Conservation (phyloP, 2,888 invertebrate species). For the Chironomus riparius region DNA sequence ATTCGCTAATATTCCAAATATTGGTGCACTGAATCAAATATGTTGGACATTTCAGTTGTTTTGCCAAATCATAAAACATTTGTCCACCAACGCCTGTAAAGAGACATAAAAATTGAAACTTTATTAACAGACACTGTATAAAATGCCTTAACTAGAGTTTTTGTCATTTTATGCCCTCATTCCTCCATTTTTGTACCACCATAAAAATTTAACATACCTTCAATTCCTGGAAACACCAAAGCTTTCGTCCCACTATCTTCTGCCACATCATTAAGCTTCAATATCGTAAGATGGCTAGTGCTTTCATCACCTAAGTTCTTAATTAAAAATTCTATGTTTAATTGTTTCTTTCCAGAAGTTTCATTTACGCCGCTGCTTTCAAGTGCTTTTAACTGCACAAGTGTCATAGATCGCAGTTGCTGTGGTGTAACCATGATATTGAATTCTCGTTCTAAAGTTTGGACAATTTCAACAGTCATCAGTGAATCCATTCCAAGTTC, state of each 20-base stretch:
- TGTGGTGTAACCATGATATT: background rate
- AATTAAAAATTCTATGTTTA: slow-evolving; percentile 47
- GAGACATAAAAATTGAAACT: no score
- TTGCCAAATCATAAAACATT: background rate
- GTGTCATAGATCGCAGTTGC: slow-evolving; percentile 55
- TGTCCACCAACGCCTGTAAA: background rate
- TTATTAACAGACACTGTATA: no score
- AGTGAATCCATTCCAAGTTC: slow-evolving; percentile 12
- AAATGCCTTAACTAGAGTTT: no score
- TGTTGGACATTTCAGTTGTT: background rate
- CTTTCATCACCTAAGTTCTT: slow-evolving; percentile 36
- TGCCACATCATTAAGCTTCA: background rate
- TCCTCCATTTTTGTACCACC: no score
- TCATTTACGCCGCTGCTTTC: background rate
- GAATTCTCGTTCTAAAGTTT: slow-evolving; percentile 8
- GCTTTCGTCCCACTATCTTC: background rate
- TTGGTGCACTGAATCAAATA: background rate
- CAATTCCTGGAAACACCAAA: slow-evolving; percentile 1
- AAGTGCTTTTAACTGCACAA: slow-evolving; percentile 36
- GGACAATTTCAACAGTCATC: slow-evolving; percentile 12
- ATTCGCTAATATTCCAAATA: background rate
- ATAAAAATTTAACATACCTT: no score
- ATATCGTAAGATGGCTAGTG: background rate
- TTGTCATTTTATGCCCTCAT: no score
- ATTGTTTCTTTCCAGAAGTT: no score